Evolutionary conservation across 2,797 vertebrate species (phyloP), one percentile per base, ranked within the genome.

Genomic region (Sciurus carolinensis): DNA sequence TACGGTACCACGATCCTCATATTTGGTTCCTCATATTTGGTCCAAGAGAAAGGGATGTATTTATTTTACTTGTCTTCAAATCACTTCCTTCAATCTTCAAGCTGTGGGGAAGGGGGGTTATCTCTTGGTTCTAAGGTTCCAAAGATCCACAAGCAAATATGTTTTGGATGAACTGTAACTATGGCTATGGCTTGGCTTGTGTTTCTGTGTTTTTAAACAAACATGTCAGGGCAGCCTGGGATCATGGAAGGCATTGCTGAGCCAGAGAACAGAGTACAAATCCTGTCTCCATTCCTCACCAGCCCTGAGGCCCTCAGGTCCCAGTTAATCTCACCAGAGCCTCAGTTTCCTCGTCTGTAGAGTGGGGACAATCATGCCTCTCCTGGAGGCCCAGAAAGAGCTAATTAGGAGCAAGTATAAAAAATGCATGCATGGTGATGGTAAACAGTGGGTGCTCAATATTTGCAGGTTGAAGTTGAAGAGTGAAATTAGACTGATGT

Each of bases 41-140:
- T 87, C 77, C 39, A 62, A 93, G 62, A 67, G 75, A 86, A 93
- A 86, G 33, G 59, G 64, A 90, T 30, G 2, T 11, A 44, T 42
- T 80, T 84, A 86, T 90, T 92, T 94, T 30, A 75, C 52, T 82
- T 85, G 67, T 75, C 42, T 72, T 93, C n/a, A 80, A 22, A 83
- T 85, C 14, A 14, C n/a, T 76, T 88, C 67, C 86, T 94, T 89
- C 44, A 42, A 0, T 86, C 59, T 83, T 72, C 62, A 62, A 26
- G 22, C 57, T 26, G 64, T 44, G 73, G 26, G 20, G 57, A 39
- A 22, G 36, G 18, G 66, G 28, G 30, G 10, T 17, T 33, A 1
- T 57, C 13, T 90, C 86, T 54, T 66, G 24, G 52, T 71, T 97
- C 47, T 67, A 64, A 91, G 83, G 3, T 36, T 86, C 47, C 42